phyloP scores from a whole-genome alignment of 1,140 invertebrate species.

The Atta colombica region DNA sequence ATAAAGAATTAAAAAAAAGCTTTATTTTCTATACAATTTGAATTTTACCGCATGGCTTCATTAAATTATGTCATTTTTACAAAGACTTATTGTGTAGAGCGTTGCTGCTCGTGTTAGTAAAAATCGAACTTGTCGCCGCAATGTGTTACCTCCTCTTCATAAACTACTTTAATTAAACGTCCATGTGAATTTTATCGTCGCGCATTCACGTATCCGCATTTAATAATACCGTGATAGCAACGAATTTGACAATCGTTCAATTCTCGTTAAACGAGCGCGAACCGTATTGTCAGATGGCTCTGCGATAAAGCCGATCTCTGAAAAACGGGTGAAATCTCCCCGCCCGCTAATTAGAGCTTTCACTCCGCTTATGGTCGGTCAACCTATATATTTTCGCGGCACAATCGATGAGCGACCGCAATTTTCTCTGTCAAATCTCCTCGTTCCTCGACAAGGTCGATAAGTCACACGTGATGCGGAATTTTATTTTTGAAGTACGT shows the following conservation, averaged over 20 bases:
- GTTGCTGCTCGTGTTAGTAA: neutral
- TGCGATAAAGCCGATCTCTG: slow-evolving; percentile 22
- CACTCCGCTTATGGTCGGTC: slow-evolving; percentile 44
- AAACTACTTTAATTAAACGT: slow-evolving; percentile 53
- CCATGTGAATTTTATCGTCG: neutral
- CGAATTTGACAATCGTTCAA: slow-evolving; percentile 37
- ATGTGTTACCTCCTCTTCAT: neutral
- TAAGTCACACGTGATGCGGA: slow-evolving; percentile 1
- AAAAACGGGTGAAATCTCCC: slow-evolving; percentile 45
- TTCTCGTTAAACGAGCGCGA: slow-evolving; percentile 3
- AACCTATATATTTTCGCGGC: slow-evolving; percentile 49
- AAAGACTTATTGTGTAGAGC: neutral
- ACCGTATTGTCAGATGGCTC: neutral
- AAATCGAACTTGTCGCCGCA: slow-evolving; percentile 13
- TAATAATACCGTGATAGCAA: slow-evolving; percentile 9
- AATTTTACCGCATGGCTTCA: neutral
- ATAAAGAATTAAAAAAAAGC: neutral
- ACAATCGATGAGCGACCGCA: slow-evolving; percentile 39
- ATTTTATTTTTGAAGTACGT: neutral
- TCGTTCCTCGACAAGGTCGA: neutral
- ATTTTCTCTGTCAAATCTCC: slow-evolving; percentile 48
- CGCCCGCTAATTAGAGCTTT: slow-evolving; percentile 50
- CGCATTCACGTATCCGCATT: neutral
- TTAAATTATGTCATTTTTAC: neutral
- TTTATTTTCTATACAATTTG: neutral